Conservation (phyloP, 2,888 invertebrate genomes). For the Quadriops clusia region DNA sequence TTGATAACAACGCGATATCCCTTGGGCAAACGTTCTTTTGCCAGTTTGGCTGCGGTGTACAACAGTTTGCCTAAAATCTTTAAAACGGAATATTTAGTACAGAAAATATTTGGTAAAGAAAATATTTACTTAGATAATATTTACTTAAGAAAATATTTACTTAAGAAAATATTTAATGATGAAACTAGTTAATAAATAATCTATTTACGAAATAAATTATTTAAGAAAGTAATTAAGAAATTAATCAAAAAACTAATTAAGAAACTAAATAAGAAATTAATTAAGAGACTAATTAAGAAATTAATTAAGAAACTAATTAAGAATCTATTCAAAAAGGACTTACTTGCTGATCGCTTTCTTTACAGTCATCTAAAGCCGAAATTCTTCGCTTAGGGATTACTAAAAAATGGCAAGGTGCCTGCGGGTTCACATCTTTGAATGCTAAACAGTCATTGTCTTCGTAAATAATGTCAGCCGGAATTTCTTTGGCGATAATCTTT, state of each 20-base stretch:
- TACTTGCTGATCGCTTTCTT: slow-evolving; percentile 39
- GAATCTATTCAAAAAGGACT: slow-evolving; percentile 1
- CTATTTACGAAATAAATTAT: too few species aligned
- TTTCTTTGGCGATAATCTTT: slow-evolving; percentile 63
- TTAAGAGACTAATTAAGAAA: not conserved
- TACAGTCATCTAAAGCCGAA: slow-evolving; percentile 48
- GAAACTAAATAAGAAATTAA: slow-evolving; percentile 4
- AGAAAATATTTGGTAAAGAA: too few species aligned
- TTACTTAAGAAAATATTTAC: too few species aligned
- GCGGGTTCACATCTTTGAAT: slow-evolving; percentile 68
- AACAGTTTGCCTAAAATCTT: slow-evolving; percentile 65
- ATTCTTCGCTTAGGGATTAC: slow-evolving; percentile 71
- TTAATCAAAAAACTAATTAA: slow-evolving; percentile 12
- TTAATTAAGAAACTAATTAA: slow-evolving; percentile 3
- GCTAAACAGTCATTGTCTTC: slow-evolving; percentile 73
- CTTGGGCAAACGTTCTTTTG: slow-evolving; percentile 46
- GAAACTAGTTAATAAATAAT: too few species aligned
- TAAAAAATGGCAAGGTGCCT: slow-evolving; percentile 74
- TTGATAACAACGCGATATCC: slow-evolving; percentile 71
- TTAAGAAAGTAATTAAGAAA: too few species aligned
- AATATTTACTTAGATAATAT: too few species aligned
- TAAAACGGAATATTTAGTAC: too few species aligned
- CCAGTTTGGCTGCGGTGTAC: slow-evolving; percentile 54
- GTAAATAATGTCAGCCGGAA: slow-evolving; percentile 69
- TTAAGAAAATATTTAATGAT: too few species aligned